Percentiles rank a stretch among this genome's conserved stretches.
These are phyloP conservation scores for Lottia gigantea DNA, from an alignment of 2,888 invertebrate species.

Conservation along the genomic window DNA sequence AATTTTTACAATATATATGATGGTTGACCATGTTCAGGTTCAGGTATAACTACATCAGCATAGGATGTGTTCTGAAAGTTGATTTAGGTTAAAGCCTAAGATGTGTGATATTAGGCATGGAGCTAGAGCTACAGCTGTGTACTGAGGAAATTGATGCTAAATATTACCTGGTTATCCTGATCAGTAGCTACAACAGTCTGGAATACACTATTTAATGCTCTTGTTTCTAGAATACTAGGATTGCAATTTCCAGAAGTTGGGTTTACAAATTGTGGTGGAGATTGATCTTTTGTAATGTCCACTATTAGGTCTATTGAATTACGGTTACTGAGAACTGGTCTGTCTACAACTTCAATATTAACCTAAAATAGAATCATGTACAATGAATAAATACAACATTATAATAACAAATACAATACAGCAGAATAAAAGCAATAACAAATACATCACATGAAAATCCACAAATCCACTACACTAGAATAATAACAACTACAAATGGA, in stretches of 20 bases:
- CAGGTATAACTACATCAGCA: no score
- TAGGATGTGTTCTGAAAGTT: no score
- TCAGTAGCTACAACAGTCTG: not conserved
- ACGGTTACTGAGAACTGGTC: constrained; percentile 20
- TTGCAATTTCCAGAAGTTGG: not conserved
- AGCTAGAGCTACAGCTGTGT: no score
- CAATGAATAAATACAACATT: constrained; percentile 35
- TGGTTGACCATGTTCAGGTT: no score
- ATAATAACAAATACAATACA: constrained; percentile 28
- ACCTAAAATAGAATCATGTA: constrained; percentile 11
- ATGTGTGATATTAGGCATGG: no score
- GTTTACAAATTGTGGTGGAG: constrained; percentile 35
- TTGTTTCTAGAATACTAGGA: not conserved
- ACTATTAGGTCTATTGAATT: constrained; percentile 34
- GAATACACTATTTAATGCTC: not conserved
- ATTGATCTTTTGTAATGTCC: constrained; percentile 37
- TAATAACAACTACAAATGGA: no score
- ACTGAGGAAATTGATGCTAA: no score
- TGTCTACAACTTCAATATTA: constrained; percentile 14
- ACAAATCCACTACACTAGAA: constrained; percentile 32
- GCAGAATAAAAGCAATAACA: constrained; percentile 31
- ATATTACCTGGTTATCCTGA: not conserved
- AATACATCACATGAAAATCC: constrained; percentile 24
- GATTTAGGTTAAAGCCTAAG: no score
- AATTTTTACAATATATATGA: no score